phyloP scores from a whole-genome alignment of 1,140 invertebrate genomes.

The Calephelis nemesis region DNA sequence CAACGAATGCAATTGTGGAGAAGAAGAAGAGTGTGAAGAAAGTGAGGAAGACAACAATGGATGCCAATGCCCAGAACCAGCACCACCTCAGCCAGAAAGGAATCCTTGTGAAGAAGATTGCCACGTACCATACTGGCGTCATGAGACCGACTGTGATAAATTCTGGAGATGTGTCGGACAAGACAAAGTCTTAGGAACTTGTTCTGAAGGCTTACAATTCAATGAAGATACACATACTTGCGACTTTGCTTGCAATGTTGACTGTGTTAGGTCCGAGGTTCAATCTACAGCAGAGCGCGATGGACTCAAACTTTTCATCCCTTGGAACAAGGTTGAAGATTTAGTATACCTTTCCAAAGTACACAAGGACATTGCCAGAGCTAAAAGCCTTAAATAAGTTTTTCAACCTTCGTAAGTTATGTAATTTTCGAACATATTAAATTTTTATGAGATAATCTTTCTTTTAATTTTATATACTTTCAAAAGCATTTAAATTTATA shows the following conservation, averaged over 20 bases:
- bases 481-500: too few relatives aligned
- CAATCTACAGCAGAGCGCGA: slow-evolving; percentile 32
- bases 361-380: neutral
- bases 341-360: slow-evolving; percentile 18
- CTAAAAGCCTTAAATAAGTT: neutral
- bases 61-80: slow-evolving; percentile 8
- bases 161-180: slow-evolving; percentile 80
- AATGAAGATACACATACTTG: slow-evolving; percentile 60
- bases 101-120: slow-evolving; percentile 36
- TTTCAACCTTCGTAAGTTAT: too few relatives aligned
- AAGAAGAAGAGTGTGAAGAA: slow-evolving; percentile 17
- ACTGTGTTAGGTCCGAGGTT: slow-evolving; percentile 35
- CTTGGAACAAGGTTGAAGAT: slow-evolving; percentile 41
- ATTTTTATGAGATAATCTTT: neutral
- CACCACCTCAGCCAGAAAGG: slow-evolving; percentile 12
- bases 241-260: slow-evolving; percentile 51
- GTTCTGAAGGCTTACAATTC: slow-evolving; percentile 80
- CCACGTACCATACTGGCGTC: slow-evolving; percentile 58
- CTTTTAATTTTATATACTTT: too few relatives aligned
- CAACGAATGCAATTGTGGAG: slow-evolving; percentile 11
- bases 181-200: slow-evolving; percentile 63
- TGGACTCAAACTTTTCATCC: slow-evolving; percentile 49
- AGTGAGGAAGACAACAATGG: slow-evolving; percentile 18
- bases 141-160: slow-evolving; percentile 78
- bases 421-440: neutral